Evolutionary conservation across 2,888 invertebrate species (phyloP).

Genomic region (Idaea aversata): DNA sequence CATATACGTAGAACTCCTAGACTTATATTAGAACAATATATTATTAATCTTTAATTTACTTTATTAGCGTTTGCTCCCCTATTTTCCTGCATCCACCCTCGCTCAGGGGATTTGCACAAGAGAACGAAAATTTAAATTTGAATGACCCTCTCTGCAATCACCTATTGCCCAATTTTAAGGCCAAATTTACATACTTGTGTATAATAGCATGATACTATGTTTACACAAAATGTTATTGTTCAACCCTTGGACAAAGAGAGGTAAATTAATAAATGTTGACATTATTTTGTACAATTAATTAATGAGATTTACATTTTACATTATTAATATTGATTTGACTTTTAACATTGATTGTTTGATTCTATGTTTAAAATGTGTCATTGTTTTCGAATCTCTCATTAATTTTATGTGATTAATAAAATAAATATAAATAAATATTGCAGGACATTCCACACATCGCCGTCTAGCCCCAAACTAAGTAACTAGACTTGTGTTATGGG

Average conservation of each 20-base stretch:
- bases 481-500: too few species aligned
- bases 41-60: slow-evolving; percentile 81
- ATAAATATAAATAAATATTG: too few species aligned
- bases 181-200: slow-evolving; percentile 36
- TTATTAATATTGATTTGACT: background rate
- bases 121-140: slow-evolving; percentile 78
- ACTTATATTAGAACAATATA: slow-evolving; percentile 74
- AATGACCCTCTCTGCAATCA: slow-evolving; percentile 61
- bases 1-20: slow-evolving; percentile 62
- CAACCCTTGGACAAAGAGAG: slow-evolving; percentile 23
- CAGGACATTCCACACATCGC: too few species aligned
- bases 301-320: background rate
- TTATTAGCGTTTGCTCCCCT: slow-evolving; percentile 74
- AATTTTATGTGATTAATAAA: too few species aligned
- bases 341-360: background rate
- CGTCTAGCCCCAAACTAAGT: too few species aligned
- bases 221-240: slow-evolving; percentile 14
- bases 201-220: slow-evolving; percentile 27
- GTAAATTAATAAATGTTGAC: slow-evolving; percentile 16
- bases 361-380: too few species aligned
- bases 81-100: slow-evolving; percentile 51
- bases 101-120: slow-evolving; percentile 65
- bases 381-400: too few species aligned
- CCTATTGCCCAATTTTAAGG: slow-evolving; percentile 54
- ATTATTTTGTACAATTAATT: background rate